These are phyloP conservation scores for Nebria ingens DNA, from an alignment of 1,140 invertebrate genomes.

Conservation along the genomic window DNA sequence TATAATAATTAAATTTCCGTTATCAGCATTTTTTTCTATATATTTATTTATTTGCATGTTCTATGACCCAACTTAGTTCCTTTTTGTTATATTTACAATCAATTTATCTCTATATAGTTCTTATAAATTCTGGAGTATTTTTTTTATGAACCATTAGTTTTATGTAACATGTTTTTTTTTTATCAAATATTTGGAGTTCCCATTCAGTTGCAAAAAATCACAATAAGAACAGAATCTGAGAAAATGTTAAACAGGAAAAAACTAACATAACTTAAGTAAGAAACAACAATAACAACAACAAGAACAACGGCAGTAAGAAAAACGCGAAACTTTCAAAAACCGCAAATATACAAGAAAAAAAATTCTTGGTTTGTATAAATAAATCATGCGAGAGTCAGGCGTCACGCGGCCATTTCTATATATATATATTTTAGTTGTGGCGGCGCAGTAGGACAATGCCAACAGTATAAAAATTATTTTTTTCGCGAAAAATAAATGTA, in stretches of 20 bases:
- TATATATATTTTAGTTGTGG: slow-evolving; percentile 1
- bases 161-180: no score
- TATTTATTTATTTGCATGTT: no score
- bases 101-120: no score
- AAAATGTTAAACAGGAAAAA: neutral
- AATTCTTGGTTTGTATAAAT: neutral
- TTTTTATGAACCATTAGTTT: no score
- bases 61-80: no score
- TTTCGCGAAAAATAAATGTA: slow-evolving; percentile 4
- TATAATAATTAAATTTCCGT: no score
- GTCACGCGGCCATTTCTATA: neutral
- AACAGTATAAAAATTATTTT: slow-evolving; percentile 7
- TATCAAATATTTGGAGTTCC: no score
- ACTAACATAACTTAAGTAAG: slow-evolving; percentile 5
- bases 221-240: no score
- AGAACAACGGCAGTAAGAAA: neutral
- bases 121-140: no score
- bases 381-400: neutral
- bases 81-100: no score
- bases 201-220: no score
- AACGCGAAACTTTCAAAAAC: neutral
- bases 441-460: neutral
- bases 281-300: slow-evolving; percentile 1
- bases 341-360: neutral
- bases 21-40: no score